Conservation (phyloP, 2,888 invertebrate species). For the Parnassius glacialis region DNA sequence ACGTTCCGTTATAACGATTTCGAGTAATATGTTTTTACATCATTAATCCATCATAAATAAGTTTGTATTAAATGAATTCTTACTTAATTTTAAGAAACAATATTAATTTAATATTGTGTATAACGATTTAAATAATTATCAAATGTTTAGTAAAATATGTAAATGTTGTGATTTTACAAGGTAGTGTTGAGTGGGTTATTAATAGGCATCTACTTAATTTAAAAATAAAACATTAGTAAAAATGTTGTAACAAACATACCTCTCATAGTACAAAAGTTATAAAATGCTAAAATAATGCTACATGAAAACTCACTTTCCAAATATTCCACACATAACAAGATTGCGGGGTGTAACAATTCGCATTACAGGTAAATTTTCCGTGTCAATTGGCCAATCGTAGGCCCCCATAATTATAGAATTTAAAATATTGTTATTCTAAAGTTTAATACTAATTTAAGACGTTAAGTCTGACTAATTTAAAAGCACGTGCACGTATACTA, state of each 20-base stretch:
- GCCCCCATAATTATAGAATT: conserved; percentile 45
- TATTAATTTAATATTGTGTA: neutral
- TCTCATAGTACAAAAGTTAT: too few species aligned
- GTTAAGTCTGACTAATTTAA: neutral
- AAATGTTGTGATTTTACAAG: too few species aligned
- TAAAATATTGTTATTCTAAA: neutral
- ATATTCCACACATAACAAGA: conserved; percentile 55
- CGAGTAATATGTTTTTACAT: too few species aligned
- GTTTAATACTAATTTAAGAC: neutral
- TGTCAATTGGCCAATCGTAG: conserved; percentile 59
- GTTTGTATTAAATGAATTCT: too few species aligned
- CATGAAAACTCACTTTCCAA: conserved; percentile 57
- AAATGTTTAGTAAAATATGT: too few species aligned
- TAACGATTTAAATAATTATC: too few species aligned
- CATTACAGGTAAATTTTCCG: conserved; percentile 64
- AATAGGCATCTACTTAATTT: too few species aligned
- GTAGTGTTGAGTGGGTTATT: too few species aligned
- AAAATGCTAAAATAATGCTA: too few species aligned
- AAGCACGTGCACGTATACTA: conserved; percentile 10
- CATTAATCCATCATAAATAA: too few species aligned
- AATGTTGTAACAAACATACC: too few species aligned
- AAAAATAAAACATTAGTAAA: too few species aligned
- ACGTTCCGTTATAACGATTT: conserved; percentile 1
- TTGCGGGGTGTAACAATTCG: conserved; percentile 60
- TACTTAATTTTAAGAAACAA: neutral